Evolutionary conservation across 2,888 invertebrate genomes (phyloP).

Genomic region (Pseudanteris insignis): DNA sequence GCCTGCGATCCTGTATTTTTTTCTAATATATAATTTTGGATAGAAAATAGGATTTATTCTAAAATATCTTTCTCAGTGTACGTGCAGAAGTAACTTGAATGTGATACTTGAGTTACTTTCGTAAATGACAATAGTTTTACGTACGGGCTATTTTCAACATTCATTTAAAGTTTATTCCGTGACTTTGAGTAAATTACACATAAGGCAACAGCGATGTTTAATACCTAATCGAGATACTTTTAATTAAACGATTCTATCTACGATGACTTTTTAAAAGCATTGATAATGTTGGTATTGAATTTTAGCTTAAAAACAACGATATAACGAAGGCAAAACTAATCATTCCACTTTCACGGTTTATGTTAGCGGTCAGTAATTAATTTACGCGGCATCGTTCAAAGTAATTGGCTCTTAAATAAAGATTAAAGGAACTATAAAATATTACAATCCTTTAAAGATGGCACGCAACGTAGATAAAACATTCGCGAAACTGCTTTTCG

Average conservation of each 20-base stretch:
- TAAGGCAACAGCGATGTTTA: conserved; percentile 27
- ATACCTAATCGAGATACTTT: conserved; percentile 26
- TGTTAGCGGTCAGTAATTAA: too few relatives aligned
- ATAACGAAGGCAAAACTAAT: too few relatives aligned
- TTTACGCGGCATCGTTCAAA: too few relatives aligned
- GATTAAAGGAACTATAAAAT: conserved; percentile 2
- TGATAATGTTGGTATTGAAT: conserved; percentile 18
- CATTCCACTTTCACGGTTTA: too few relatives aligned
- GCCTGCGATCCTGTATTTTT: too few relatives aligned
- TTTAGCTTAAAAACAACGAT: too few relatives aligned
- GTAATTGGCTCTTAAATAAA: too few relatives aligned
- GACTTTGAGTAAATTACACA: conserved; percentile 30
- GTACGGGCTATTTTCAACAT: conserved; percentile 31
- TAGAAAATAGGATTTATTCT: too few relatives aligned
- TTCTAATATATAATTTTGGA: too few relatives aligned
- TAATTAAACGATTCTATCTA: conserved; percentile 40
- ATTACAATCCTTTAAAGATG: conserved; percentile 1
- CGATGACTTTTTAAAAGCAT: conserved; percentile 37
- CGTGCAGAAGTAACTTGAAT: too few relatives aligned
- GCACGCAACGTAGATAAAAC: conserved; percentile 39
- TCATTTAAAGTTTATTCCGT: conserved; percentile 28
- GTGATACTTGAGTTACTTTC: conserved; percentile 15
- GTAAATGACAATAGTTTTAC: conserved; percentile 10
- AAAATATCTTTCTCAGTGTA: too few relatives aligned
- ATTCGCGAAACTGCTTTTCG: conserved; percentile 48